phyloP scores from a whole-genome alignment of 1,140 invertebrate species.

The Maniola jurtina region DNA sequence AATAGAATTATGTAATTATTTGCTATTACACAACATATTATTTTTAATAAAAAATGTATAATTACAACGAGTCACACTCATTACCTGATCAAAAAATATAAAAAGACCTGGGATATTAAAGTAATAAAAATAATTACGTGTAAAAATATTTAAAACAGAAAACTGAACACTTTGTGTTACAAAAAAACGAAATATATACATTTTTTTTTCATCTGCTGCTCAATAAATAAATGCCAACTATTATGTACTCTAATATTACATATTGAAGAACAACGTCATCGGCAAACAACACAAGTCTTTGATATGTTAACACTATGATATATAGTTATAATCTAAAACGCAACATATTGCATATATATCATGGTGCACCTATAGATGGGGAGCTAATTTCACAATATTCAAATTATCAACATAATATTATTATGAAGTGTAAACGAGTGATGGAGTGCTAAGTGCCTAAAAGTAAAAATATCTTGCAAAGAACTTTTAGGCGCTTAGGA shows the following conservation, averaged over 20 bases:
- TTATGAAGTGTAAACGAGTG: too few species aligned
- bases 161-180: conserved; percentile 68
- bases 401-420: neutral
- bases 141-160: conserved; percentile 52
- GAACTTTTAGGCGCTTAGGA: too few species aligned
- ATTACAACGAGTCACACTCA: conserved; percentile 68
- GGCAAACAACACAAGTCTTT: conserved; percentile 54
- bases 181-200: conserved; percentile 42
- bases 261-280: conserved; percentile 26
- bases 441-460: too few species aligned
- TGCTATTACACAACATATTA: conserved; percentile 73
- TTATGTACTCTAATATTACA: conserved; percentile 27
- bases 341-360: conserved; percentile 68
- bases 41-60: conserved; percentile 54
- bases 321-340: conserved; percentile 57
- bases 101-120: conserved; percentile 56
- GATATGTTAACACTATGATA: conserved; percentile 64
- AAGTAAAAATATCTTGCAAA: too few species aligned
- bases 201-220: conserved; percentile 57
- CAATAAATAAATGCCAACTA: conserved; percentile 44
- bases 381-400: neutral
- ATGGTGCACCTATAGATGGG: conserved; percentile 41
- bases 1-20: conserved; percentile 70
- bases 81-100: conserved; percentile 38
- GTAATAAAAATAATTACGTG: conserved; percentile 64